phyloP scores from a whole-genome alignment of 2,797 vertebrate genomes.

The Pteropus rufus region DNA sequence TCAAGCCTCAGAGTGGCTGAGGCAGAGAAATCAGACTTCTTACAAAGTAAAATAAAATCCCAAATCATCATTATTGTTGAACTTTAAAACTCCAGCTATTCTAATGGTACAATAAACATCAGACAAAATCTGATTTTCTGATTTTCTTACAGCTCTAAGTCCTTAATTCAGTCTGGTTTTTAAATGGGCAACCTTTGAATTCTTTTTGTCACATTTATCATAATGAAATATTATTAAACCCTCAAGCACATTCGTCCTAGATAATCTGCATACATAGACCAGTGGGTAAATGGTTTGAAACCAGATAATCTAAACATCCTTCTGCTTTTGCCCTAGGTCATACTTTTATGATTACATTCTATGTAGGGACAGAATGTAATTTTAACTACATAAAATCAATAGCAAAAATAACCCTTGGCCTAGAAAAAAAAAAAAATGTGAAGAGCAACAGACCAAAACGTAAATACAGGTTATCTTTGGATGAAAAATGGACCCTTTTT shows the following conservation, averaged over 20 bases:
- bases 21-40: not conserved
- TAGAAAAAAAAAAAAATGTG: not conserved
- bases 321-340: not conserved
- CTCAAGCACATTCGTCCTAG: not conserved
- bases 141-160: not conserved
- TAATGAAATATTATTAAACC: not conserved
- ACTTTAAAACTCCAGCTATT: not conserved
- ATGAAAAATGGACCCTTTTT: not conserved
- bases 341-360: not conserved
- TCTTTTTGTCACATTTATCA: not conserved
- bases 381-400: not conserved
- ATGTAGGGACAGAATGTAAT: not conserved
- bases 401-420: not conserved
- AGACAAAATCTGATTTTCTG: not conserved
- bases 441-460: not conserved
- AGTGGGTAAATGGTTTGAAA: not conserved
- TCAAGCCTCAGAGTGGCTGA: not conserved
- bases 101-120: not conserved
- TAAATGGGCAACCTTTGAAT: not conserved
- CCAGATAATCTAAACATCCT: not conserved
- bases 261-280: not conserved
- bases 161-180: not conserved
- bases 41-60: not conserved
- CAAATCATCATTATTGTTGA: not conserved
- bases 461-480: not conserved